Percentiles rank a stretch among this genome's conserved stretches.
Evolutionary conservation across 2,888 invertebrate species (phyloP).

Genomic region (Dichetophora obliterata): DNA sequence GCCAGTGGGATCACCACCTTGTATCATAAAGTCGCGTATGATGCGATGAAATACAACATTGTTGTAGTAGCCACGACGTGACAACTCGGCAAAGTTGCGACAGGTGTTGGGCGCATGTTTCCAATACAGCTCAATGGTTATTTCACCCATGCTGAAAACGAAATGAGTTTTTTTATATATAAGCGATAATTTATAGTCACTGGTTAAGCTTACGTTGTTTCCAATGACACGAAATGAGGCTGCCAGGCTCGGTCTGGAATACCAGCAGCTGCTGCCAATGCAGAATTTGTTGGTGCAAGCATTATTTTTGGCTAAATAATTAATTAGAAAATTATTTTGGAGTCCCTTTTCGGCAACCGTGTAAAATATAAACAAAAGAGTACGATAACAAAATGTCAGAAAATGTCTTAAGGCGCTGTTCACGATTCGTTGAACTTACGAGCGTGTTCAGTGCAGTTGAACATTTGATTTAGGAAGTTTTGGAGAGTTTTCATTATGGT

Average conservation of each 20-base stretch:
- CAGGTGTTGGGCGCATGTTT: conserved; percentile 98
- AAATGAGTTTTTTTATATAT: neutral
- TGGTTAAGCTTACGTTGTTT: conserved; percentile 80
- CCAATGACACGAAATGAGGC: conserved; percentile 84
- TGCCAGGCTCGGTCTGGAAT: conserved; percentile 93
- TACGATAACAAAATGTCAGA: too few relatives aligned
- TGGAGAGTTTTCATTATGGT: too few relatives aligned
- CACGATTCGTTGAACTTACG: too few relatives aligned
- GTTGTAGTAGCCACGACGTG: conserved; percentile 94
- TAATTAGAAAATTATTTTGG: neutral
- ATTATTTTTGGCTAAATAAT: conserved; percentile 39
- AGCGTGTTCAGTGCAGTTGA: too few relatives aligned
- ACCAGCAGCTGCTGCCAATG: conserved; percentile 70
- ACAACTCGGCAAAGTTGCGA: conserved; percentile 95
- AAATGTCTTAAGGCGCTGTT: too few relatives aligned
- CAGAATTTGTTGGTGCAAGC: conserved; percentile 53
- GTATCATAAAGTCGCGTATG: conserved; percentile 93
- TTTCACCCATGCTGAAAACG: conserved; percentile 86
- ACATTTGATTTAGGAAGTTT: too few relatives aligned
- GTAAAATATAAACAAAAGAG: neutral
- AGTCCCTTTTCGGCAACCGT: neutral
- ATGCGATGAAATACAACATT: conserved; percentile 96
- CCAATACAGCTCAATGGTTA: conserved; percentile 96
- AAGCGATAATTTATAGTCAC: too few relatives aligned
- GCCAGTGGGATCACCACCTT: conserved; percentile 97